Percentiles rank a stretch among this genome's conserved stretches.
Evolutionary conservation across 2,113 vertebrate species (phyloP).

Genomic region (Asarcornis scutulata): DNA sequence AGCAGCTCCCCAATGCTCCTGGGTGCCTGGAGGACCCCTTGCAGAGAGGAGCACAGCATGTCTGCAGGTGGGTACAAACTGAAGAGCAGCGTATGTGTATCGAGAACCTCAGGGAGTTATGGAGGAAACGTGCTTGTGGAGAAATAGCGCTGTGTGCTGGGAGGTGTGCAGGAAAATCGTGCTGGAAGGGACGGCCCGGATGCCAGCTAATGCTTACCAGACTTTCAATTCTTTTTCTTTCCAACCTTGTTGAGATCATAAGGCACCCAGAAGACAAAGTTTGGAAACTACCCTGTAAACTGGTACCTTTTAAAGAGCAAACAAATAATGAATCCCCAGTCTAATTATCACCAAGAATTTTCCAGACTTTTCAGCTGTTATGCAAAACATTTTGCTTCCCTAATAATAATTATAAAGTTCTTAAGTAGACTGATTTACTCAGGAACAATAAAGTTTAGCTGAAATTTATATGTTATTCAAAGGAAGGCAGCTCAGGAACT

Average conservation of each 20-base stretch:
- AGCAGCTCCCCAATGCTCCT: accelerated
- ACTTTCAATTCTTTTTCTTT: constrained; percentile 49
- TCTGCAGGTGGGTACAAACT: accelerated
- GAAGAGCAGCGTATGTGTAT: accelerated
- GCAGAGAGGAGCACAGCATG: accelerated
- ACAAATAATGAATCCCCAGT: constrained; percentile 45
- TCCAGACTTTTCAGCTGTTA: constrained; percentile 53
- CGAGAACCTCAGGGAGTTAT: background rate
- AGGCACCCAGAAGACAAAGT: constrained; percentile 8
- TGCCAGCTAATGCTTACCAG: constrained; percentile 31
- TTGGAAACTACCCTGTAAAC: constrained; percentile 53
- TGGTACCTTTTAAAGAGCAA: constrained; percentile 48
- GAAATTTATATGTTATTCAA: constrained; percentile 61
- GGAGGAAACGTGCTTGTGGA: background rate
- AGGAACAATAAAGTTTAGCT: constrained; percentile 60
- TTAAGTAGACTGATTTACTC: constrained; percentile 70
- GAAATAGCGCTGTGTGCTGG: background rate
- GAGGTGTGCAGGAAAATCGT: background rate
- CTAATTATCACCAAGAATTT: constrained; percentile 62
- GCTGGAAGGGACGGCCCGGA: background rate
- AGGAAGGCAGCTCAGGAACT: constrained; percentile 52
- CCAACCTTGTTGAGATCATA: background rate
- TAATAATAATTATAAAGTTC: constrained; percentile 73
- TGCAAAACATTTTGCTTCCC: constrained; percentile 54
- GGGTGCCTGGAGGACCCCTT: background rate